Evolutionary conservation across 2,797 vertebrate species (phyloP).

Genomic region (Hyperoplus immaculatus): DNA sequence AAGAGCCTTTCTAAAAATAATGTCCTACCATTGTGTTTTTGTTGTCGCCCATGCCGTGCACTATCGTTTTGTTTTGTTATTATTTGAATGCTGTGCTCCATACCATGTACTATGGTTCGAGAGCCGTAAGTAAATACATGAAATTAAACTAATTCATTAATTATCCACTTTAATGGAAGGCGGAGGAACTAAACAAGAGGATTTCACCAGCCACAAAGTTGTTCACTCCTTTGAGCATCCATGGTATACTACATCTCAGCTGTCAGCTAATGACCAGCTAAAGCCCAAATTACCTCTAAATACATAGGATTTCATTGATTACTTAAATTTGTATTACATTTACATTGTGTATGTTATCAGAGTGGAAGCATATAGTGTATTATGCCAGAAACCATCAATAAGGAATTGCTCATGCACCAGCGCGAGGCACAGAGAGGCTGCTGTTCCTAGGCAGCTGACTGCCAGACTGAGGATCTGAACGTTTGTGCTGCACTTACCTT

Average conservation of each 20-base stretch:
- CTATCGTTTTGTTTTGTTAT: too few species aligned
- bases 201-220: neutral
- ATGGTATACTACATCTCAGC: slow-evolving; percentile 5
- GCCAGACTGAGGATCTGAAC: neutral
- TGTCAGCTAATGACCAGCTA: slow-evolving; percentile 8
- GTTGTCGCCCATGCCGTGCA: too few species aligned
- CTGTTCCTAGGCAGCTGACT: too few species aligned
- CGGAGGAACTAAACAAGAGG: slow-evolving; percentile 7
- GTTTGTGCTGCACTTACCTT: slow-evolving; percentile 5
- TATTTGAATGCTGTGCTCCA: too few species aligned
- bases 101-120: too few species aligned
- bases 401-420: neutral
- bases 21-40: too few species aligned
- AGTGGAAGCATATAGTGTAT: neutral
- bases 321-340: slow-evolving; percentile 5
- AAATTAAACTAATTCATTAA: too few species aligned
- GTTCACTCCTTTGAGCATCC: slow-evolving; percentile 11
- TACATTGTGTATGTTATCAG: neutral
- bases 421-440: slow-evolving; percentile 2
- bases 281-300: slow-evolving; percentile 20
- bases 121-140: too few species aligned
- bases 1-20: too few species aligned
- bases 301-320: slow-evolving; percentile 15
- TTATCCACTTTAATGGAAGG: neutral
- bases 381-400: neutral